Base-by-base conservation (phyloP, 2,797 vertebrate species). In the Emydoidea blandingii region DNA sequence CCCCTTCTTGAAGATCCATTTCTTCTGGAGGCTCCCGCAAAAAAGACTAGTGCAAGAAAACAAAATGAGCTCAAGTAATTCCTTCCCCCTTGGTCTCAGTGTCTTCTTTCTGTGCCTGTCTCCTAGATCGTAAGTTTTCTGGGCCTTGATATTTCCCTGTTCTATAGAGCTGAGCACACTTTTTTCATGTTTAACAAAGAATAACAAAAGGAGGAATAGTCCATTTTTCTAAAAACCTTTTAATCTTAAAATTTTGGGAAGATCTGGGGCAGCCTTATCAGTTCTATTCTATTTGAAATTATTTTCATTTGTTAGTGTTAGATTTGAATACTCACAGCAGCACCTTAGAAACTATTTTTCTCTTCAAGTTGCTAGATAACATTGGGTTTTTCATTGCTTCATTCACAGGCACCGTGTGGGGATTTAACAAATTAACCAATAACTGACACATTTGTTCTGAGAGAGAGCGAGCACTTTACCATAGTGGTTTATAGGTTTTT, bases 21-120 rank as follows among this genome's bases (percentile, higher is more conserved):
- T 72, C 10, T 72, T 41, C n/a, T 41, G 37, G 68, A 23, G 37
- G 0, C 1, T 2, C 9, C 4, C 34, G 2, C 5, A 15, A 15
- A 29, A 16, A 65, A 65, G 6, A 65, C 18, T 4, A 65, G 62
- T 19, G 34, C 62, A 65, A 65, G 62, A 65, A 65, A 65, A 65
- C 18, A 65, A n/a, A 65, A 18, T n/a, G 15, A 65, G 31, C 62
- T 65, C 62, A 65, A 65, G 34, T 65, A 65, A 65, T 65, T 65
- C 62, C 34, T 65, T 65, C 18, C 62, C 23, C 62, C 19, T 72
- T 41, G 65, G 10, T 68, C n/a, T 37, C n/a, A n/a, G n/a, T 72
- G n/a, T 37, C n/a, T 2, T 72, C 65, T 72, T 68, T 37, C n/a
- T 72, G 65, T 72, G 10, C 19, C 65, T 41, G 34, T 65, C 34